Conservation (phyloP, 2,113 vertebrate genomes). For the Brachypodius melanocephalos region DNA sequence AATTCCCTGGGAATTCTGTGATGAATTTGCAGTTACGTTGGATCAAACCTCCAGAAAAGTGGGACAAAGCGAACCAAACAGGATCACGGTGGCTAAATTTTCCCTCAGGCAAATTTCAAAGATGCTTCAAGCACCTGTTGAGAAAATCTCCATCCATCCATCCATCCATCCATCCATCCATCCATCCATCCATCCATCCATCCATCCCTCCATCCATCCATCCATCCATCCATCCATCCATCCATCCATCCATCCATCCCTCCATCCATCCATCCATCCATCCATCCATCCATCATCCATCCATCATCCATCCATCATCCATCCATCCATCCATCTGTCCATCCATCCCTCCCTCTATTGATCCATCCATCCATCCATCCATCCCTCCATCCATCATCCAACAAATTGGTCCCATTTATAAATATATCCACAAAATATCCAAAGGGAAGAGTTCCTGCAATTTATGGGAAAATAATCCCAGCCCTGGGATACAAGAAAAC, state of each 20-base stretch:
- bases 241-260: not conserved
- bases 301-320: not conserved
- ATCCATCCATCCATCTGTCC: no score
- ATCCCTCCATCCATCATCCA: not conserved
- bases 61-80: not conserved
- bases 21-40: fast-evolving
- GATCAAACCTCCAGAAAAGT: not conserved
- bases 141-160: not conserved
- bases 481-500: not conserved
- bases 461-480: not conserved
- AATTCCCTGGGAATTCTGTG: not conserved
- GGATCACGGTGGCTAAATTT: not conserved
- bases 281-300: not conserved
- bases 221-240: not conserved
- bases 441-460: not conserved
- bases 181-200: not conserved
- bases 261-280: not conserved
- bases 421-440: not conserved
- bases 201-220: not conserved
- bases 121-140: not conserved
- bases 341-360: no score
- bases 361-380: not conserved
- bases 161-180: not conserved
- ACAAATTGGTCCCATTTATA: not conserved
- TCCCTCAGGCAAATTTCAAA: not conserved